A percentile compares a stretch with the other conserved stretches of the same genome.
Conservation (phyloP, 2,113 vertebrate genomes). For the Calyptomena viridis region DNA sequence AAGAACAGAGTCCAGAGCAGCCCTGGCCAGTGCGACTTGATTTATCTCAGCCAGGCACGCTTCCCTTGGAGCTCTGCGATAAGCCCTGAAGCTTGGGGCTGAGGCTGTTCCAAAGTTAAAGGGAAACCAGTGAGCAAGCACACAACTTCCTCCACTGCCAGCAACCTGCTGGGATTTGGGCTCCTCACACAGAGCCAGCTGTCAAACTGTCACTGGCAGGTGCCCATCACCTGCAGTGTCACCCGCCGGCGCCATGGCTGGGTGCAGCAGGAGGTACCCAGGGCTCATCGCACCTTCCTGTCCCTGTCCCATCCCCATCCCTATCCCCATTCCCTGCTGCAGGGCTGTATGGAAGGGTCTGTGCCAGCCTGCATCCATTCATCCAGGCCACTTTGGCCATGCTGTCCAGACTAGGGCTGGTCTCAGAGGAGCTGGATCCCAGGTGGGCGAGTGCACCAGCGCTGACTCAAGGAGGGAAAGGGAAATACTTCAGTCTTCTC, state of each 20-base stretch:
- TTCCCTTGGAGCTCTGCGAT: constrained; percentile 47
- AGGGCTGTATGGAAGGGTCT: rapidly evolving
- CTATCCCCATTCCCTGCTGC: neutral
- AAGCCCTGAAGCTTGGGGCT: neutral
- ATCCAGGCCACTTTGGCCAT: neutral
- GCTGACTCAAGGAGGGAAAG: neutral
- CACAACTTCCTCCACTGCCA: neutral
- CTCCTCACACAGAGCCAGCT: neutral
- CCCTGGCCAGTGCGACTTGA: neutral
- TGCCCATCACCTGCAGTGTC: neutral
- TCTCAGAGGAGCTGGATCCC: neutral
- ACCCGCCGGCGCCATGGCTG: neutral
- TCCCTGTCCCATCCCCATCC: neutral
- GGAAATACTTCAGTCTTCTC: neutral
- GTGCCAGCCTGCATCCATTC: neutral
- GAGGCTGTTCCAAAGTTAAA: constrained; percentile 36
- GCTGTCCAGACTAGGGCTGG: neutral
- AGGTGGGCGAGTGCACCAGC: neutral
- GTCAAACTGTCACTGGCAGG: neutral
- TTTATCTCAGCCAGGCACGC: constrained; percentile 57
- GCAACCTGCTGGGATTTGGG: neutral
- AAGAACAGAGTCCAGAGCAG: constrained; percentile 52
- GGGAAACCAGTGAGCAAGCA: constrained; percentile 37
- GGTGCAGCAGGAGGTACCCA: rapidly evolving
- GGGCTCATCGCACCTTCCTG: neutral